A percentile compares a stretch with the other conserved stretches of the same genome.
phyloP scores from a whole-genome alignment of 2,888 invertebrate species.

The Drosophila mimetica region DNA sequence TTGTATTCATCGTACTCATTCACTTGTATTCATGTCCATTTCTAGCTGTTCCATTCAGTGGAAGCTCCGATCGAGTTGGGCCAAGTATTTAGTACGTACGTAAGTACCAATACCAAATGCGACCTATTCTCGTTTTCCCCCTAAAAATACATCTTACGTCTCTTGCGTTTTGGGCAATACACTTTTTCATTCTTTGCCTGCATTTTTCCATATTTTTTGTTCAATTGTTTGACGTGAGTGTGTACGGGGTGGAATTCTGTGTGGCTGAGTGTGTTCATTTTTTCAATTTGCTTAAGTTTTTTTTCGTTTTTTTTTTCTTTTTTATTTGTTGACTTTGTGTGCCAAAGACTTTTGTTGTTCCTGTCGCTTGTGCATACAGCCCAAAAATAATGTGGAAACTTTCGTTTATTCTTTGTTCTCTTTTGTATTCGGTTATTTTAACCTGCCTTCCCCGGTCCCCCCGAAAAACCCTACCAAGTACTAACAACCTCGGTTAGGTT shows the following conservation, averaged over 20 bases:
- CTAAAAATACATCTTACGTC: constrained; percentile 1
- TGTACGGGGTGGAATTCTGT: neutral
- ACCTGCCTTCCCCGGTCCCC: neutral
- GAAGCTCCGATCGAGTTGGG: constrained; percentile 7
- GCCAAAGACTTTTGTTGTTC: constrained; percentile 1
- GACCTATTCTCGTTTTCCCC: neutral
- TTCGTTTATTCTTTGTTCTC: constrained; percentile 6
- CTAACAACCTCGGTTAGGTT: neutral
- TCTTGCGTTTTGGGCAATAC: neutral
- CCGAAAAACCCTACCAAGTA: neutral
- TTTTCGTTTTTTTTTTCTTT: constrained; percentile 3
- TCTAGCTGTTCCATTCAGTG: neutral
- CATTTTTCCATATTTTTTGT: constrained; percentile 7
- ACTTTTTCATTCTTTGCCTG: neutral
- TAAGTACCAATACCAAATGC: neutral
- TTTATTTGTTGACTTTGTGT: constrained; percentile 6
- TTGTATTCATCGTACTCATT: constrained; percentile 2
- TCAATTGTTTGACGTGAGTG: constrained; percentile 11
- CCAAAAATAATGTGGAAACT: constrained; percentile 10
- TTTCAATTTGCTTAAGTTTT: constrained; percentile 16
- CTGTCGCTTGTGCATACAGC: constrained; percentile 8
- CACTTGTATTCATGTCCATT: neutral
- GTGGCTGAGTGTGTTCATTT: constrained; percentile 4
- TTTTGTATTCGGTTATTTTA: constrained; percentile 1
- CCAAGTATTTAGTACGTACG: neutral